These are phyloP conservation scores for Xenopus borealis DNA, from an alignment of 2,113 vertebrate genomes.

Conservation along the genomic window DNA sequence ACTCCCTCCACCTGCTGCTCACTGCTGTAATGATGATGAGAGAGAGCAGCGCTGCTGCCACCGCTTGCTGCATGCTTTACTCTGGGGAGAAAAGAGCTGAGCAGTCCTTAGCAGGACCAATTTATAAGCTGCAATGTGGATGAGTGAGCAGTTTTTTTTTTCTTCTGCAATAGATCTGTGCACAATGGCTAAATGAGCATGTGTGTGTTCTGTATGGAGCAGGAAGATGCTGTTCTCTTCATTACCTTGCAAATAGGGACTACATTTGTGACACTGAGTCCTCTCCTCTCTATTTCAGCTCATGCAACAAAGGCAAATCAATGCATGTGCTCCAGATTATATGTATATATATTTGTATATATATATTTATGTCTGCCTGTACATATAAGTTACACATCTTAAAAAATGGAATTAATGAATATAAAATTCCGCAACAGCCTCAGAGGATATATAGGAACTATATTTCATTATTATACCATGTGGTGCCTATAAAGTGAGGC, in stretches of 20 bases:
- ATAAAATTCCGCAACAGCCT: no score
- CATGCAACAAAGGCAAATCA: not conserved
- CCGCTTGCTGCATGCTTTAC: conserved; percentile 35
- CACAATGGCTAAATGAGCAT: conserved; percentile 5
- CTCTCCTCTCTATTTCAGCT: not conserved
- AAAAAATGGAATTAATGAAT: no score
- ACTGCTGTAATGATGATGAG: conserved; percentile 23
- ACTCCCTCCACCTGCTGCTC: conserved; percentile 37
- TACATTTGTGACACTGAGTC: conserved; percentile 27
- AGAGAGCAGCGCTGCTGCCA: conserved; percentile 30
- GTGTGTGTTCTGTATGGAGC: not conserved
- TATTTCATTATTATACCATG: no score
- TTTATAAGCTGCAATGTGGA: conserved; percentile 27
- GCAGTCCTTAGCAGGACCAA: conserved; percentile 38
- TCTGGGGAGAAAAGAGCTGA: conserved; percentile 28
- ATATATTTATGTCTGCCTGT: no score
- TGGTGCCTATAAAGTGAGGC: no score
- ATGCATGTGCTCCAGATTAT: no score
- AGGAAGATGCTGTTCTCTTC: conserved; percentile 17
- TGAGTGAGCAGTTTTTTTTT: conserved; percentile 29
- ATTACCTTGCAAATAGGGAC: conserved; percentile 21
- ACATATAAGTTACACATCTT: no score
- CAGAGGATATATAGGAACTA: no score
- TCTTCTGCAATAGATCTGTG: conserved; percentile 1
- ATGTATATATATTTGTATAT: no score